These are phyloP conservation scores for Andrena bucephala DNA, from an alignment of 2,888 invertebrate genomes.

Conservation along the genomic window DNA sequence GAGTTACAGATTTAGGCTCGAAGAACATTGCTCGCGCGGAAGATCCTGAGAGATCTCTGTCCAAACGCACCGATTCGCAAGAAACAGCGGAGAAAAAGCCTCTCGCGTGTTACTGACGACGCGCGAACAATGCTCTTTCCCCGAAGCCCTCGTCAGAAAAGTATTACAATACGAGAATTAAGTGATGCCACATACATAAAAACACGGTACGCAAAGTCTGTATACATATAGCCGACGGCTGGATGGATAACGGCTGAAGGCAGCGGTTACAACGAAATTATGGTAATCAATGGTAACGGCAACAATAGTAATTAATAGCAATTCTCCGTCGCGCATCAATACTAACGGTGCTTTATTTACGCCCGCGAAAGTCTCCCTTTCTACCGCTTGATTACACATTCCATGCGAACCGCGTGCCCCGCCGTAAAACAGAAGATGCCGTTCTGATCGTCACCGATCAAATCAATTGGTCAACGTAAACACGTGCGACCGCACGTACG, in stretches of 20 bases:
- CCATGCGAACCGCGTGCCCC: slow-evolving; percentile 46
- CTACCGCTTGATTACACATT: slow-evolving; percentile 27
- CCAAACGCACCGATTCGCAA: neutral
- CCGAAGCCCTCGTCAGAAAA: slow-evolving; percentile 52
- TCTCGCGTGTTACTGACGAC: slow-evolving; percentile 31
- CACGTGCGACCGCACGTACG: neutral
- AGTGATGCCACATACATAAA: slow-evolving; percentile 70
- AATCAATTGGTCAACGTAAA: slow-evolving; percentile 2
- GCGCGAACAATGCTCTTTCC: slow-evolving; percentile 41
- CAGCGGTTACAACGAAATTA: slow-evolving; percentile 56
- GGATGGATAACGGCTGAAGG: slow-evolving; percentile 53
- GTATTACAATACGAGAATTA: slow-evolving; percentile 66
- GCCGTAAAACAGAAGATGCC: slow-evolving; percentile 41
- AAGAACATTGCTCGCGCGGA: slow-evolving; percentile 49
- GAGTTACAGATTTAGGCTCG: slow-evolving; percentile 45
- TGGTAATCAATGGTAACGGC: slow-evolving; percentile 11
- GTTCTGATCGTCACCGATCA: slow-evolving; percentile 18
- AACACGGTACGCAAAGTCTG: slow-evolving; percentile 71
- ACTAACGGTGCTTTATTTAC: neutral
- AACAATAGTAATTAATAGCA: neutral
- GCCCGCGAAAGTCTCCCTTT: neutral
- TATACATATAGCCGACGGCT: slow-evolving; percentile 50
- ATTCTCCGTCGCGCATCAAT: neutral
- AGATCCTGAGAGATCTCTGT: neutral
- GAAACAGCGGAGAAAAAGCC: neutral